phyloP scores from a whole-genome alignment of 2,113 vertebrate species.

The Carassius gibelio region DNA sequence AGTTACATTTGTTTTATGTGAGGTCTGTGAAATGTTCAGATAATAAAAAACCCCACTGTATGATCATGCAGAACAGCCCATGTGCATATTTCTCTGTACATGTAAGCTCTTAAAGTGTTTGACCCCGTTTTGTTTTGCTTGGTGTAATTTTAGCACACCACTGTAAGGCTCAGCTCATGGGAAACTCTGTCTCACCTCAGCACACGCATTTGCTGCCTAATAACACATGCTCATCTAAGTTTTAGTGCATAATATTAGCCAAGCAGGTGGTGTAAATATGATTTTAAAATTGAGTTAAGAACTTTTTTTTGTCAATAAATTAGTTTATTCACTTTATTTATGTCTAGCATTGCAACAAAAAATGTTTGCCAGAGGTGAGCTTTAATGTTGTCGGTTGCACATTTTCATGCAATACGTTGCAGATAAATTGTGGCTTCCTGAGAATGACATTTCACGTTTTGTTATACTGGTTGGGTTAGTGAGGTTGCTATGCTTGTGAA shows the following conservation, averaged over 20 bases:
- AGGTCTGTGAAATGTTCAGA: neutral
- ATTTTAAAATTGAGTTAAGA: neutral
- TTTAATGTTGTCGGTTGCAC: neutral
- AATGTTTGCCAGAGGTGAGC: neutral
- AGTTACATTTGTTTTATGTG: neutral
- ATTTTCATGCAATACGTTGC: neutral
- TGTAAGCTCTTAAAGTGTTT: conserved; percentile 27
- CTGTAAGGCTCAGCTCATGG: conserved; percentile 24
- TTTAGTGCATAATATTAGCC: conserved; percentile 4
- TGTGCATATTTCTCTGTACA: neutral
- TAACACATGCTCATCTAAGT: conserved; percentile 6
- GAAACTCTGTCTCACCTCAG: conserved; percentile 27
- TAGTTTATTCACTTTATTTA: neutral
- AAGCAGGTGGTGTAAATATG: neutral
- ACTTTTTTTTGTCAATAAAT: neutral
- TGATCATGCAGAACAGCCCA: neutral
- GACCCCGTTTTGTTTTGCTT: conserved; percentile 43
- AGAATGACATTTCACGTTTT: conserved; percentile 18
- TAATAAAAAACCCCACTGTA: neutral
- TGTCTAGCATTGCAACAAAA: neutral
- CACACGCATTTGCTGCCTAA: neutral
- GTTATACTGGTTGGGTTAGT: neutral
- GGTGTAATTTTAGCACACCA: conserved; percentile 48
- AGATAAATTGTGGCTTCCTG: neutral
- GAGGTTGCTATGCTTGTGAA: neutral